Evolutionary conservation across 2,113 vertebrate genomes (phyloP).

Genomic region (Planiliza haematocheilus): DNA sequence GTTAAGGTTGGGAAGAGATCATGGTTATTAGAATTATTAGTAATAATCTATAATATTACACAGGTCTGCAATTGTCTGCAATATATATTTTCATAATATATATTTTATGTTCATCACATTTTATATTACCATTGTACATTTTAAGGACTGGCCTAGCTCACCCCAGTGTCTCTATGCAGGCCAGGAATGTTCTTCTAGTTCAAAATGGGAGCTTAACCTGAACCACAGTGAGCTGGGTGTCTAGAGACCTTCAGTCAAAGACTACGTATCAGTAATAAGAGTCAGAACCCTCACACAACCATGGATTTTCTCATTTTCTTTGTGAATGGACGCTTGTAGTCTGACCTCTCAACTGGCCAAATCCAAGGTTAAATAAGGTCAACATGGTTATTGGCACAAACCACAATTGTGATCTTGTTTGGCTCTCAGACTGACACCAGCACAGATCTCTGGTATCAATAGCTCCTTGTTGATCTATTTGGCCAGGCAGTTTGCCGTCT

Average conservation of each 20-base stretch:
- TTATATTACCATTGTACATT: too few species aligned
- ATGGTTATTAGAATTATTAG: too few species aligned
- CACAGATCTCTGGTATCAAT: slow-evolving; percentile 71
- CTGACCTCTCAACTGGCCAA: slow-evolving; percentile 60
- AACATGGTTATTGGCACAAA: slow-evolving; percentile 75
- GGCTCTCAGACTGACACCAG: slow-evolving; percentile 68
- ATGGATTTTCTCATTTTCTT: slow-evolving; percentile 55
- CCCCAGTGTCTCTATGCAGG: not conserved
- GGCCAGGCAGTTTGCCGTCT: slow-evolving; percentile 50
- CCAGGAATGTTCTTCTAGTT: not conserved
- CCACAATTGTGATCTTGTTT: slow-evolving; percentile 78
- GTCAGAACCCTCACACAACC: slow-evolving; percentile 48
- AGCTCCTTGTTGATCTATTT: slow-evolving; percentile 77
- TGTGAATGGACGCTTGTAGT: slow-evolving; percentile 75
- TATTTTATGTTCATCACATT: too few species aligned
- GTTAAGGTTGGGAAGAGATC: too few species aligned
- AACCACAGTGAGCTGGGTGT: not conserved
- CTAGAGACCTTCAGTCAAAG: slow-evolving; percentile 1
- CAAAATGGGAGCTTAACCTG: too few species aligned
- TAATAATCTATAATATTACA: too few species aligned
- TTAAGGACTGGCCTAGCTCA: not conserved
- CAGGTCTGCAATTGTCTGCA: too few species aligned
- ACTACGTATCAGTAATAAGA: slow-evolving; percentile 34
- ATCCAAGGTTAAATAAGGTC: slow-evolving; percentile 78
- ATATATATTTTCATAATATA: too few species aligned